Conservation (phyloP, 2,888 invertebrate species). For the Caenorhabditis zanzibari region DNA sequence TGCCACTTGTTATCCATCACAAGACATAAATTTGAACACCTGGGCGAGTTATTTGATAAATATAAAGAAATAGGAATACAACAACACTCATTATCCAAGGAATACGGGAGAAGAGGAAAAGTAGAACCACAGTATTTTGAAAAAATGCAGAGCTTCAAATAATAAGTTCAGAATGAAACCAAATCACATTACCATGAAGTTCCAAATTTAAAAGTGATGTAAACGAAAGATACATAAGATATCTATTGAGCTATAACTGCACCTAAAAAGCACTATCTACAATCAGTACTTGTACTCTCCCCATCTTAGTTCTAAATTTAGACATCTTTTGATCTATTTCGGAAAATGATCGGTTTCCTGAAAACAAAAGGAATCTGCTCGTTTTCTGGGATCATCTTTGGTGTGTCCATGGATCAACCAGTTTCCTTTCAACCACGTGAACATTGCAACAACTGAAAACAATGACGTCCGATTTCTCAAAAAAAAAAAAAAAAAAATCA, state of each 20-base stretch:
- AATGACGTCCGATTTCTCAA: slow-evolving; percentile 23
- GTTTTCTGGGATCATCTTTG: slow-evolving; percentile 40
- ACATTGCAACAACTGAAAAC: slow-evolving; percentile 20
- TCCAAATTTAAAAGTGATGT: too few species aligned
- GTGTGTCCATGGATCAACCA: slow-evolving; percentile 17
- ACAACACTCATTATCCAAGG: neutral
- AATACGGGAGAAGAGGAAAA: neutral
- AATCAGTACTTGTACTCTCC: too few species aligned
- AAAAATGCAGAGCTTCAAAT: too few species aligned
- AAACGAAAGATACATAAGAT: too few species aligned
- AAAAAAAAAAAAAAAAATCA: too few species aligned
- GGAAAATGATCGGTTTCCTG: neutral
- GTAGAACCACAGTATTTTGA: neutral
- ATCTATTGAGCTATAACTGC: too few species aligned
- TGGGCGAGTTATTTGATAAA: slow-evolving; percentile 3
- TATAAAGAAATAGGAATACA: neutral
- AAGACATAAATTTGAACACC: slow-evolving; percentile 17
- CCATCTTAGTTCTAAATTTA: neutral
- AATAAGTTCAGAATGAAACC: too few species aligned
- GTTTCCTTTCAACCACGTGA: slow-evolving; percentile 2
- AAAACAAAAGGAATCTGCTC: slow-evolving; percentile 20
- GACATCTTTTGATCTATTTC: neutral
- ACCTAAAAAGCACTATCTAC: neutral
- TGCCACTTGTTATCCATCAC: slow-evolving; percentile 32
- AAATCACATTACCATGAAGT: too few species aligned